A percentile compares a stretch with the other conserved stretches of the same genome.
These are phyloP conservation scores for Drosophila neotestacea DNA, from an alignment of 2,888 invertebrate species.

Conservation along the genomic window DNA sequence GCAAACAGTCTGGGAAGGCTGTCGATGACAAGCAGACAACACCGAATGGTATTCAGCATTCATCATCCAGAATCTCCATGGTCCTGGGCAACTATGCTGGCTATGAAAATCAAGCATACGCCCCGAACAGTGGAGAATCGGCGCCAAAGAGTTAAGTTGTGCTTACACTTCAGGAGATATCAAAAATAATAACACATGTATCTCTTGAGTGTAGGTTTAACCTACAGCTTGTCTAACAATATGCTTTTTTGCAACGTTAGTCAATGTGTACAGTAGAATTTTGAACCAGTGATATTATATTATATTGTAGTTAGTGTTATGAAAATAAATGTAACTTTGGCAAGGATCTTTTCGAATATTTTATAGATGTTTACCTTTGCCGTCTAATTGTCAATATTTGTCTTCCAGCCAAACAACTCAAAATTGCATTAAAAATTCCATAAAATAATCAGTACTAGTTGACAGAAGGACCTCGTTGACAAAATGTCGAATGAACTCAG, in stretches of 20 bases:
- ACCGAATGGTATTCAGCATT: slow-evolving; percentile 77
- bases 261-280: slow-evolving; percentile 54
- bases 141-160: slow-evolving; percentile 47
- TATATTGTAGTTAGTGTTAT: slow-evolving; percentile 42
- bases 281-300: slow-evolving; percentile 74
- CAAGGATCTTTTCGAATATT: slow-evolving; percentile 10
- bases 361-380: slow-evolving; percentile 14
- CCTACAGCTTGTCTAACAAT: slow-evolving; percentile 3
- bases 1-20: slow-evolving; percentile 37
- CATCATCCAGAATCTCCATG: slow-evolving; percentile 84
- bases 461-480: neutral
- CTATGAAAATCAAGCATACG: slow-evolving; percentile 82
- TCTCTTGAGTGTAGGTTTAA: slow-evolving; percentile 5
- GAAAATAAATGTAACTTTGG: slow-evolving; percentile 43
- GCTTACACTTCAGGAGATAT: neutral
- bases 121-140: slow-evolving; percentile 55
- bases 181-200: neutral
- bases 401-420: slow-evolving; percentile 28
- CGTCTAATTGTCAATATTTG: slow-evolving; percentile 45
- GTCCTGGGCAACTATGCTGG: slow-evolving; percentile 81
- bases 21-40: slow-evolving; percentile 34
- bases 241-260: slow-evolving; percentile 42
- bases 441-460: slow-evolving; percentile 43
- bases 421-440: slow-evolving; percentile 54
- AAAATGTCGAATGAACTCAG: slow-evolving; percentile 4